Base-by-base conservation (phyloP, 92 coral and sea anemone genomes). In the Siderastrea radians region DNA sequence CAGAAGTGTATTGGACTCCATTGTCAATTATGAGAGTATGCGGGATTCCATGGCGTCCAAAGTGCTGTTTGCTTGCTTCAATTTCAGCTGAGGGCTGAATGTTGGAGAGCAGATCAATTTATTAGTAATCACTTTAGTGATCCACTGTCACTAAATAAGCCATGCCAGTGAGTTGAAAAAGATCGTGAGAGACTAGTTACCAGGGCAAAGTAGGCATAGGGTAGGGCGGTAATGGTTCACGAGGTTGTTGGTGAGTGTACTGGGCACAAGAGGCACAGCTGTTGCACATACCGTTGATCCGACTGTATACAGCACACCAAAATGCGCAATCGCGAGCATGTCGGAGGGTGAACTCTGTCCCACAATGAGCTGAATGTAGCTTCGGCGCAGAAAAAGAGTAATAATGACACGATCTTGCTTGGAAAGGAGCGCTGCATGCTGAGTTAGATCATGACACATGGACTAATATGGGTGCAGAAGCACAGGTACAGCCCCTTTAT, bases 311-410 rank as follows among this genome's bases (percentile, higher is more conserved):
- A 53, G 89, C 92, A 4, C 77, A 93, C 93, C 94, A 91, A 83
- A 91, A 94, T 10, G 91, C 92, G 72, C 94, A 88, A 79, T 52
- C 89, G n/a, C 91, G 78, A 51, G 92, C 94, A 68, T 87, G 88
- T 17, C 94, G 85, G 73, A 84, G 74, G 68, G 92, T 87, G 79
- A 87, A 93, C 68, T 87, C 90, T 14, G 87, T 68, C 46, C 93
- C 90, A 0, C 88, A 88, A 53, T 93, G 96, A 66, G 93, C 90
- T 26, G 94, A 90, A 73, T 90, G 93, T 15, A 93, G 91, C 77
- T 85, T 91, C 38, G 38, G 68, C 81, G 88, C 38, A 89, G 80
- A 6, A 93, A 76, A 4, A 67, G 78, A 45, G 93, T 94, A 46
- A 90, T 80, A 83, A 71, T 75, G 75, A 85, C 89, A 44, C 81